Evolutionary conservation across 2,888 invertebrate species (phyloP).

Genomic region (Brenthis ino): DNA sequence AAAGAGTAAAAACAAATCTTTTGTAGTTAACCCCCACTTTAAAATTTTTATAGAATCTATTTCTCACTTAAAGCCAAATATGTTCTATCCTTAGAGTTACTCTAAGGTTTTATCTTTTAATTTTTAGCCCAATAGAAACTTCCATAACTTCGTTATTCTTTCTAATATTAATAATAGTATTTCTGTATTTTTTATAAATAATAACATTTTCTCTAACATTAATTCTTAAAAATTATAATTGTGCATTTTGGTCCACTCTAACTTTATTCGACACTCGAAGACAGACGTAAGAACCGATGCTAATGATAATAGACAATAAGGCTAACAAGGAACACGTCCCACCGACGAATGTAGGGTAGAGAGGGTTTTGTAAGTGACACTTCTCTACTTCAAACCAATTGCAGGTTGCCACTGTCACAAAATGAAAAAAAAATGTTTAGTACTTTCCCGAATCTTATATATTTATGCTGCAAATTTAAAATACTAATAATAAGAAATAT

Average conservation of each 20-base stretch:
- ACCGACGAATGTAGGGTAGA: slow-evolving; percentile 35
- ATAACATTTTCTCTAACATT: neutral
- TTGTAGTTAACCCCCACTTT: too few species aligned
- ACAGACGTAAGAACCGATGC: slow-evolving; percentile 40
- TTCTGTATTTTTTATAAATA: neutral
- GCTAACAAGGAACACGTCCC: slow-evolving; percentile 33
- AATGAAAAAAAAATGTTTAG: neutral
- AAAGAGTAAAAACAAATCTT: too few species aligned
- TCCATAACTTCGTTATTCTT: too few species aligned
- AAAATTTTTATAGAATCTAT: too few species aligned
- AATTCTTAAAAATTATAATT: neutral
- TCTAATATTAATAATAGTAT: too few species aligned
- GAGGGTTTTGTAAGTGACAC: slow-evolving; percentile 41
- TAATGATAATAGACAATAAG: slow-evolving; percentile 34
- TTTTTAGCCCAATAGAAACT: too few species aligned
- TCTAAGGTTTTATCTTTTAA: too few species aligned
- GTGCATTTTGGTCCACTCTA: neutral
- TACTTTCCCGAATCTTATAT: neutral
- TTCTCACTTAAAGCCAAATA: too few species aligned
- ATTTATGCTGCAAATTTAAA: neutral
- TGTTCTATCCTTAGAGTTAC: too few species aligned
- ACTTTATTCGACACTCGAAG: slow-evolving; percentile 23
- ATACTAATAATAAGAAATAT: too few species aligned
- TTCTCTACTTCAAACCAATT: slow-evolving; percentile 39
- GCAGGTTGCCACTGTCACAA: slow-evolving; percentile 39